These are phyloP conservation scores for Crotalus viridis DNA, from an alignment of 2,113 vertebrate genomes.

Conservation along the genomic window DNA sequence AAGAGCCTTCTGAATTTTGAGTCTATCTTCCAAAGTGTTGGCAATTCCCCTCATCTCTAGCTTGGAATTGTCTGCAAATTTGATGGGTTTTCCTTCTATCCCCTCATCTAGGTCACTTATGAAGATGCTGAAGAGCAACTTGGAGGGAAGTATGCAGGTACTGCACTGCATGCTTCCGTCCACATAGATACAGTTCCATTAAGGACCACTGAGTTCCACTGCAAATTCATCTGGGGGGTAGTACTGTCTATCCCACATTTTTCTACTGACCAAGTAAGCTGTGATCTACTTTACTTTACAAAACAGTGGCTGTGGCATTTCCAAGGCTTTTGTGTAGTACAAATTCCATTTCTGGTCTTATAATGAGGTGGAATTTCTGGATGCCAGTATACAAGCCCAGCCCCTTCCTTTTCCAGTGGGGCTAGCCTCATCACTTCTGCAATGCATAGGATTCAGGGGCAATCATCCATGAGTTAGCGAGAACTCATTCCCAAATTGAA, in stretches of 20 bases:
- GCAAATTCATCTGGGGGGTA: background rate
- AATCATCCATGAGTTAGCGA: too few relatives aligned
- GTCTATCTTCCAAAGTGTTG: background rate
- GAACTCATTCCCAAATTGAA: too few relatives aligned
- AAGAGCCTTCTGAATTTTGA: background rate
- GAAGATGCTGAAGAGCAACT: background rate
- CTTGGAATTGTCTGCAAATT: background rate
- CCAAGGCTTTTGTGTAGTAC: background rate
- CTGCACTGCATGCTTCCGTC: background rate
- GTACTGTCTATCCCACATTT: background rate
- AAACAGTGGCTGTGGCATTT: background rate
- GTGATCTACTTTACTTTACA: background rate
- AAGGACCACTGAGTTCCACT: background rate
- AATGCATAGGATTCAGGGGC: background rate
- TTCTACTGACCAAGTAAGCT: background rate
- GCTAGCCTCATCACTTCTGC: background rate
- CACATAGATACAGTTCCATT: background rate
- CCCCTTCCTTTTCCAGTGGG: background rate
- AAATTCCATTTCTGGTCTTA: background rate
- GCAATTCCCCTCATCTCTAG: background rate
- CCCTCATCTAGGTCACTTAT: background rate
- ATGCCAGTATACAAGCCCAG: background rate
- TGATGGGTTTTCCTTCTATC: background rate
- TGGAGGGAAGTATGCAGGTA: background rate
- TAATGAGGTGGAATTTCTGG: background rate